Evolutionary conservation across 2,797 vertebrate species (phyloP), one percentile per base, ranked within the genome.

Genomic region (Fundulus diaphanus): DNA sequence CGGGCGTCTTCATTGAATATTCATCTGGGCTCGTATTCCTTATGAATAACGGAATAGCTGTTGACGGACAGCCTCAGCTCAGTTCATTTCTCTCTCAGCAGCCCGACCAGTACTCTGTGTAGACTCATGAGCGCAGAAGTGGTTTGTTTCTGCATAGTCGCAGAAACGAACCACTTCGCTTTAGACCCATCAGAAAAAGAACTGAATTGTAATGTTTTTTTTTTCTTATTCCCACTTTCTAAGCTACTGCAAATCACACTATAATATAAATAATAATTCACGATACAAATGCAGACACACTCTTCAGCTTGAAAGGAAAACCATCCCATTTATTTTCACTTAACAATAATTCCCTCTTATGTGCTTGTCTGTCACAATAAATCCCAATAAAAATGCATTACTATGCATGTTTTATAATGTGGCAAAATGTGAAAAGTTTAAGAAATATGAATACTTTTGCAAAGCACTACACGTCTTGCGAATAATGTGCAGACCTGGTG

Each of bases 401-500:
- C 16, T 18, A 18, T 49, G 9, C 2, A 24, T 63, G 7, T 24
- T 37, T 37, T 40, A n/a, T 59, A 65, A 40, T 65, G 22, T 37
- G 22, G n/a, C 22, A 44, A 66, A 44, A 66, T 16, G 40, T 42
- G 63, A 66, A 66, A 66, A 42, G 12, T 65, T 61, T n/a, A n/a
- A n/a, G 31, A 61, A 22, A 1, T 20, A n/a, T 35, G 57, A 40
- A 12, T 24, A 3, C 61, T 40, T 35, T 40, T 24, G 35, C 35
- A 65, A 65, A 42, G 3, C 24, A 42, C 35, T 42, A 46, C 8
- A 5, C 75, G 76, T 87, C 83, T 85, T 79, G 78, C 61, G 0
- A 73, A 76, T 95, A 90, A 96, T 93, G 81, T 92, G 95, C 92
- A 82, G 92, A 90, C 82, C 85, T 81, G 35, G 90, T 93, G 92